Percentiles rank a stretch among this genome's conserved stretches.
phyloP scores from a whole-genome alignment of 2,888 invertebrate genomes.

The Aplocera efformata region DNA sequence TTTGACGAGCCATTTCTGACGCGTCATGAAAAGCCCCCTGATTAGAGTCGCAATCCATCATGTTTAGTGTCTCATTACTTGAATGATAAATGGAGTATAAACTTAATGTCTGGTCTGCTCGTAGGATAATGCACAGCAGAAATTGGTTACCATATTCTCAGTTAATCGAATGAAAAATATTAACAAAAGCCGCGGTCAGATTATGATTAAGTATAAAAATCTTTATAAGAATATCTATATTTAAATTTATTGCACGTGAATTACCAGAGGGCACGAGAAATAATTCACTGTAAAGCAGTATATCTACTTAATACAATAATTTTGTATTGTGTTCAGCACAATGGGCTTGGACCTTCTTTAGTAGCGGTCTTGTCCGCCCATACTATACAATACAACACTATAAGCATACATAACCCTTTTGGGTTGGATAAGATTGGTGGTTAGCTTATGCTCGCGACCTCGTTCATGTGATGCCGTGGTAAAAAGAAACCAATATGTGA shows the following conservation, averaged over 20 bases:
- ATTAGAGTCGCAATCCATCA: constrained; percentile 44
- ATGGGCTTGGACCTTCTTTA: constrained; percentile 7
- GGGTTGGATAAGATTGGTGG: too few relatives aligned
- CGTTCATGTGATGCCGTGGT: too few relatives aligned
- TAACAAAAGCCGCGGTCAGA: too few relatives aligned
- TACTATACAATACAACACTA: not conserved
- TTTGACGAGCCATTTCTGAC: constrained; percentile 3
- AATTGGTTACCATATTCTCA: constrained; percentile 28
- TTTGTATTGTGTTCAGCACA: constrained; percentile 11
- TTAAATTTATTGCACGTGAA: constrained; percentile 17
- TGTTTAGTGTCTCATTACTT: constrained; percentile 46
- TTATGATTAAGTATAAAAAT: constrained; percentile 12
- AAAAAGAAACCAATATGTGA: too few relatives aligned
- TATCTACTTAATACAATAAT: constrained; percentile 1
- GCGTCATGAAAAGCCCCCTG: constrained; percentile 20
- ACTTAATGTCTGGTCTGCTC: constrained; percentile 24
- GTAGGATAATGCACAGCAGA: constrained; percentile 23
- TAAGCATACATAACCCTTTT: too few relatives aligned
- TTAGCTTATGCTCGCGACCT: too few relatives aligned
- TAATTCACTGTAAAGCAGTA: constrained; percentile 1
- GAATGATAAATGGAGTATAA: constrained; percentile 48
- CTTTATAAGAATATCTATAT: not conserved
- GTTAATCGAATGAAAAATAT: too few relatives aligned
- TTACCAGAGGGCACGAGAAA: constrained; percentile 16
- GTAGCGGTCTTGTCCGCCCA: not conserved